Conservation (phyloP, 2,888 invertebrate species). For the Drosophila peninsularis region DNA sequence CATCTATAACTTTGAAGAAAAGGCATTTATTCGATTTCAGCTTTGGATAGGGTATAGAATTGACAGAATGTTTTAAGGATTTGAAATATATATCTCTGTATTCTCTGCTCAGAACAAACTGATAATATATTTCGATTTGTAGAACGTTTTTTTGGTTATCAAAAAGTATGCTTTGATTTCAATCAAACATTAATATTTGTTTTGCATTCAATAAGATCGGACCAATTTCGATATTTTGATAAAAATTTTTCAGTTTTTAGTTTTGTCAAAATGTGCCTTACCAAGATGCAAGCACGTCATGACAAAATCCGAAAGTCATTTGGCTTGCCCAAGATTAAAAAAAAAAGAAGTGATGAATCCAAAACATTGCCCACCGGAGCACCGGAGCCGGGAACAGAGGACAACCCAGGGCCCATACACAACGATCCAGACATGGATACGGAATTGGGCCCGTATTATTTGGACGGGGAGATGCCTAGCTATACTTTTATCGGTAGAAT, state of each 20-base stretch:
- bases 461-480: constrained; percentile 1
- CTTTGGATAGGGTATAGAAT: no score
- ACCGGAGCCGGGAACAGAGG: no score
- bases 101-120: no score
- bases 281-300: background rate
- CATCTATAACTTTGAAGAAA: no score
- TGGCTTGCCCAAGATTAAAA: background rate
- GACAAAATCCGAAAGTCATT: background rate
- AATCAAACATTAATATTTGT: background rate
- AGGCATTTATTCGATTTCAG: no score
- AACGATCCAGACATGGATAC: background rate
- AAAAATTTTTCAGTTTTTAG: background rate
- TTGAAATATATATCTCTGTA: no score
- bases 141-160: no score
- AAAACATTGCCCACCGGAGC: no score
- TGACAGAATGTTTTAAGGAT: no score
- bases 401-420: background rate
- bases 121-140: no score
- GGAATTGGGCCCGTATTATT: background rate
- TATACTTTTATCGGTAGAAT: background rate
- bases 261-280: background rate
- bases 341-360: background rate
- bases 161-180: background rate
- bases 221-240: background rate
- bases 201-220: background rate